A percentile compares a stretch with the other conserved stretches of the same genome.
Conservation (phyloP, 2,113 vertebrate genomes). For the Caranx melampygus region DNA sequence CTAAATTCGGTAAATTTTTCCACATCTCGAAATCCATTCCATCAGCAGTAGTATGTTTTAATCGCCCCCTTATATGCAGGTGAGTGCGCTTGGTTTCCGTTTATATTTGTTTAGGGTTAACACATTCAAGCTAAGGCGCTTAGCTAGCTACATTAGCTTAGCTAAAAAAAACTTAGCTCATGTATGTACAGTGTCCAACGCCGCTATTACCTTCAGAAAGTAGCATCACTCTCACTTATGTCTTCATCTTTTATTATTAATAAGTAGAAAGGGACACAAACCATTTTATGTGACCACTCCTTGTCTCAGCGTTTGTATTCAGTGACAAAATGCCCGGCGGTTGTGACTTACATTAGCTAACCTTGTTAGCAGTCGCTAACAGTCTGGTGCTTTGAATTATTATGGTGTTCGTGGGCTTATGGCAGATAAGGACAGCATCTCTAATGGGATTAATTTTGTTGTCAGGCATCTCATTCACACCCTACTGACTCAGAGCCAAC, state of each 20-base stretch:
- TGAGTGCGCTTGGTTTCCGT: slow-evolving; percentile 27
- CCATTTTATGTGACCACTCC: not conserved
- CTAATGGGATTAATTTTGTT: not conserved
- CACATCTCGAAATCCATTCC: not conserved
- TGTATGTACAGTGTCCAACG: no score
- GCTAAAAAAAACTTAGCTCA: slow-evolving; percentile 36
- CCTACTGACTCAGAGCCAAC: slow-evolving; percentile 15
- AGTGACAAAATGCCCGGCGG: not conserved
- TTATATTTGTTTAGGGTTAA: not conserved
- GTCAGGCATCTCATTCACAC: not conserved
- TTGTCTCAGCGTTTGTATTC: accelerated
- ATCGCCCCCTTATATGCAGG: slow-evolving; percentile 26
- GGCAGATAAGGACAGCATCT: not conserved
- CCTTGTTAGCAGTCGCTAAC: slow-evolving; percentile 32
- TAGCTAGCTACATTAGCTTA: slow-evolving; percentile 58
- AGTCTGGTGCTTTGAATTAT: not conserved
- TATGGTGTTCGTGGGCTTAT: not conserved
- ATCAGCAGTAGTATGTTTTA: slow-evolving; percentile 11
- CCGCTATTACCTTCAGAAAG: not conserved
- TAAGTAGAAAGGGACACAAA: not conserved
- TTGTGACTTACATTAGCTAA: not conserved
- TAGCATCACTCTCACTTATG: not conserved
- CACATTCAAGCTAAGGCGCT: not conserved
- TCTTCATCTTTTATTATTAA: no score
- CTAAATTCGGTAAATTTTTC: not conserved